These are phyloP conservation scores for Caenorhabditis sp. DNA, from an alignment of 2,888 invertebrate species.

Conservation along the genomic window DNA sequence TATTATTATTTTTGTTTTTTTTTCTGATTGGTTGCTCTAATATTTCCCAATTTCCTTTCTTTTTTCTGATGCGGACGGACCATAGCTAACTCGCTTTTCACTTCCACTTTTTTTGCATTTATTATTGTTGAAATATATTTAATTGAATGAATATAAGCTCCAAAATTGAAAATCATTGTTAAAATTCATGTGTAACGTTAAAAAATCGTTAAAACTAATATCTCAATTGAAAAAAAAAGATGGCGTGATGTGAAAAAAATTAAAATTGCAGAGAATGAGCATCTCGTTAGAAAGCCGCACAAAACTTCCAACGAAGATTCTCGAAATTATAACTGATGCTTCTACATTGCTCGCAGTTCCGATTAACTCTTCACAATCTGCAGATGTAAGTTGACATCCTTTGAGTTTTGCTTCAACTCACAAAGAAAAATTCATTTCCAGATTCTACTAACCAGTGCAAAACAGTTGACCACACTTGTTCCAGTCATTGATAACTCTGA, in stretches of 20 bases:
- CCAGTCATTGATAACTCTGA: constrained; percentile 16
- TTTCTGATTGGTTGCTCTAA: background rate
- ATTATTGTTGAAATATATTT: background rate
- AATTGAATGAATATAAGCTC: background rate
- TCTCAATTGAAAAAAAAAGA: no score
- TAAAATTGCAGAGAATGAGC: constrained; percentile 11
- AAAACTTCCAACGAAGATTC: constrained; percentile 36
- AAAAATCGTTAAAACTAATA: background rate
- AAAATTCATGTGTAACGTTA: background rate
- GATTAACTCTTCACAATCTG: constrained; percentile 17
- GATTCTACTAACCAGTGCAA: constrained; percentile 24
- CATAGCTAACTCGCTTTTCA: background rate
- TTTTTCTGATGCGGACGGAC: background rate
- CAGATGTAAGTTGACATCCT: constrained; percentile 22
- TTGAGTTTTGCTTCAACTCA: background rate
- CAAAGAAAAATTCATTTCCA: constrained; percentile 2
- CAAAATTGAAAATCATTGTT: background rate
- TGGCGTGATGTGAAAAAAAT: no score
- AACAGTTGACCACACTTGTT: constrained; percentile 13
- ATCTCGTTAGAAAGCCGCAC: constrained; percentile 36
- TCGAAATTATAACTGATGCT: constrained; percentile 37
- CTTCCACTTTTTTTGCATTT: background rate
- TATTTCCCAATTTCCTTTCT: background rate
- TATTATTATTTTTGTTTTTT: background rate
- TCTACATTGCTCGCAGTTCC: constrained; percentile 20